Conservation (phyloP, 2,888 invertebrate species). For the Argynnis bischoffii region DNA sequence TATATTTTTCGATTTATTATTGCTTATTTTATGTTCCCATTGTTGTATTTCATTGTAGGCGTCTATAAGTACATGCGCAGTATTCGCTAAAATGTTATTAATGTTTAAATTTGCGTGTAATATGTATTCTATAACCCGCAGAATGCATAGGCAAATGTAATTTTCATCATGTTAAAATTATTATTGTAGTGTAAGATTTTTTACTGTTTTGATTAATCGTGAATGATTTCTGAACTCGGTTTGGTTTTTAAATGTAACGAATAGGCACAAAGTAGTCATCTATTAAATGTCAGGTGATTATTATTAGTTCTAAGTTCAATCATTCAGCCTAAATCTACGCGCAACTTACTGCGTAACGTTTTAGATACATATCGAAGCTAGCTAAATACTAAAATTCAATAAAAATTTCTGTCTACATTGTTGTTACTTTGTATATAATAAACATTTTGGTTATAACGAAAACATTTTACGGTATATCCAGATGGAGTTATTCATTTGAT, state of each 20-base stretch:
- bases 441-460: conserved; percentile 5
- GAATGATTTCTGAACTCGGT: conserved; percentile 13
- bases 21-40: conserved; percentile 65
- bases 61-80: conserved; percentile 49
- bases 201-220: conserved; percentile 18
- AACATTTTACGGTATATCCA: background rate
- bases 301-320: conserved; percentile 8
- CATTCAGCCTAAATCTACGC: conserved; percentile 25
- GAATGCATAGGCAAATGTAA: conserved; percentile 21
- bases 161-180: conserved; percentile 15
- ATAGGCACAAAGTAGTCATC: conserved; percentile 28
- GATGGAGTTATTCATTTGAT: background rate
- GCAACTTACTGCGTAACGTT: conserved; percentile 28
- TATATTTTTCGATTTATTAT: conserved; percentile 79
- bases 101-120: conserved; percentile 38
- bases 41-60: conserved; percentile 64
- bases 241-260: conserved; percentile 17
- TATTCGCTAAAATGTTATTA: conserved; percentile 46
- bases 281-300: conserved; percentile 13
- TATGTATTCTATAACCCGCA: conserved; percentile 20
- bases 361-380: conserved; percentile 43
- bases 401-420: conserved; percentile 12
- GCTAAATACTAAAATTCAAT: conserved; percentile 28
- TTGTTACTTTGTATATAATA: conserved; percentile 15
- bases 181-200: conserved; percentile 22